Evolutionary conservation across 2,888 invertebrate species (phyloP).

Genomic region (Cataglyphis cursor): DNA sequence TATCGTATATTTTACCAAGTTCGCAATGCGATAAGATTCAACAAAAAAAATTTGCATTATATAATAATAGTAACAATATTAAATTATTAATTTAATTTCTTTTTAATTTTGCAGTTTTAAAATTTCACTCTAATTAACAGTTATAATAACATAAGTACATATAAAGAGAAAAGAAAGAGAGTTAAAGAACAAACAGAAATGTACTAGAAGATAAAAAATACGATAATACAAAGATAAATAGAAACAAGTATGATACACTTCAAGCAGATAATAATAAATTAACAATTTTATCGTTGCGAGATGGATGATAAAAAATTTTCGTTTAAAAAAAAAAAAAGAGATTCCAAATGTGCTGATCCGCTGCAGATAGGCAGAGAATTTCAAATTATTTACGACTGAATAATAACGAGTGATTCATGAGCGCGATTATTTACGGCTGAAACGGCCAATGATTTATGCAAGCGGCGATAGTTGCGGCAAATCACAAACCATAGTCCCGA

Average conservation of each 20-base stretch:
- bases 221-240: not conserved
- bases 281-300: not conserved
- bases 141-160: not conserved
- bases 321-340: not conserved
- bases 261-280: conserved; percentile 36
- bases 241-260: not conserved
- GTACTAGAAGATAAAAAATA: not conserved
- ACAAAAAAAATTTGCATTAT: not conserved
- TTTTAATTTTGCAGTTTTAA: not conserved
- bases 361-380: conserved; percentile 33
- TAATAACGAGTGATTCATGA: conserved; percentile 51
- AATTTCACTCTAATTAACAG: conserved; percentile 40
- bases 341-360: conserved; percentile 18
- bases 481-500: conserved; percentile 42
- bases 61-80: not conserved
- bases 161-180: not conserved
- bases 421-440: conserved; percentile 49
- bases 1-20: not conserved
- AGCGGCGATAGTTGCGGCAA: conserved; percentile 56
- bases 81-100: conserved; percentile 16
- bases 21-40: not conserved
- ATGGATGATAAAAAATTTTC: conserved; percentile 10
- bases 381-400: conserved; percentile 51
- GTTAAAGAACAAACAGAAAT: not conserved
- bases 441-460: conserved; percentile 53